Conservation (phyloP, 2,888 invertebrate genomes). For the Shargacucullia verbasci region DNA sequence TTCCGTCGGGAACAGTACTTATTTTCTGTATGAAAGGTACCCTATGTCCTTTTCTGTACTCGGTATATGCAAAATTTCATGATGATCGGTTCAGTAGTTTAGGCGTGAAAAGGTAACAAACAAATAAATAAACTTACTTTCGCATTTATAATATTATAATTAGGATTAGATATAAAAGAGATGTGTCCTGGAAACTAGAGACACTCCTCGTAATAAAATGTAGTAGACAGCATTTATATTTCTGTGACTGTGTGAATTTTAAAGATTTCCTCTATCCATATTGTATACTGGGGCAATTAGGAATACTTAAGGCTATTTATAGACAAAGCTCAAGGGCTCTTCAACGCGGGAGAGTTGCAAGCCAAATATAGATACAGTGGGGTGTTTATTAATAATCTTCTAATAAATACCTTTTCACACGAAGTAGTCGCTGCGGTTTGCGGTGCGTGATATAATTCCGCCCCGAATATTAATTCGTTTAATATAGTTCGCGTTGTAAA, state of each 20-base stretch:
- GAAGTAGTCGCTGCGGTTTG: conserved; percentile 43
- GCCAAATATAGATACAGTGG: conserved; percentile 37
- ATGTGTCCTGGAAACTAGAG: too few relatives aligned
- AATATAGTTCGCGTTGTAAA: conserved; percentile 21
- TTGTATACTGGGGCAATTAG: conserved; percentile 33
- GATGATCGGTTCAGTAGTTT: too few relatives aligned
- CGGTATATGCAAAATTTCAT: too few relatives aligned
- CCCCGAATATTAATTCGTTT: conserved; percentile 43
- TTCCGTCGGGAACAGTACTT: too few relatives aligned
- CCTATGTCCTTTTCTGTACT: too few relatives aligned
- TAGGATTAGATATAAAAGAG: too few relatives aligned
- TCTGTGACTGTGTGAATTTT: neutral
- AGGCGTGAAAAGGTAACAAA: too few relatives aligned
- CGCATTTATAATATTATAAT: too few relatives aligned
- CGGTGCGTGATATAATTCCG: conserved; percentile 29
- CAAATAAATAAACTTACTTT: too few relatives aligned
- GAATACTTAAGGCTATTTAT: conserved; percentile 34
- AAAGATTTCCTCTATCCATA: conserved; percentile 2
- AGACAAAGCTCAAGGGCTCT: conserved; percentile 31
- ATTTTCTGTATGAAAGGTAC: too few relatives aligned
- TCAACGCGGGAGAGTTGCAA: conserved; percentile 32
- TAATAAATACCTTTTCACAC: conserved; percentile 46
- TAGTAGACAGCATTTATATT: too few relatives aligned
- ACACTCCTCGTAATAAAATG: too few relatives aligned
- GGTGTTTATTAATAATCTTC: conserved; percentile 50